phyloP scores from a whole-genome alignment of 2,113 vertebrate genomes.

The Himantopus leucocephalus region DNA sequence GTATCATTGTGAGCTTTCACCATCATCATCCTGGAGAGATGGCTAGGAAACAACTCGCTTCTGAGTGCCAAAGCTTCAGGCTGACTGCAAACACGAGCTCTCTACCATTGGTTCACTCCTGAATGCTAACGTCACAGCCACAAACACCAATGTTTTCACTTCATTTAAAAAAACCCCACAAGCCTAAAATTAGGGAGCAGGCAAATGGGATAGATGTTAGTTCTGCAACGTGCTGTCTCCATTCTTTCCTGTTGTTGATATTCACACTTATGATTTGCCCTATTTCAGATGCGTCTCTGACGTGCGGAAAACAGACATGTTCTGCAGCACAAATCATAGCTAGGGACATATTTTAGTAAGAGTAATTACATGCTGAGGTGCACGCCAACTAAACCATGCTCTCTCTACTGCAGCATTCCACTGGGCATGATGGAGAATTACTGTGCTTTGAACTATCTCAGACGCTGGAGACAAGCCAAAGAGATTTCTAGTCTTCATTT shows the following conservation, averaged over 20 bases:
- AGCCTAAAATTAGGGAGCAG: not conserved
- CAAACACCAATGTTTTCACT: not conserved
- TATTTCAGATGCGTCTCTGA: not conserved
- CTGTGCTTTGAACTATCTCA: not conserved
- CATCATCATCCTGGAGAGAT: rapidly evolving
- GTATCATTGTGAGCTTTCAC: not conserved
- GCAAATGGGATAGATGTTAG: not conserved
- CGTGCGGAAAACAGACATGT: too few species aligned
- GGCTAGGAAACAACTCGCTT: not conserved
- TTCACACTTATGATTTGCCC: not conserved
- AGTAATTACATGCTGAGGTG: not conserved
- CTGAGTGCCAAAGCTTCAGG: not conserved
- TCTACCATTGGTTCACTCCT: not conserved
- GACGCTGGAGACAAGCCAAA: not conserved
- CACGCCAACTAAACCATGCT: not conserved
- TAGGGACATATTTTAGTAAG: not conserved
- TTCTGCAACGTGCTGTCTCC: not conserved
- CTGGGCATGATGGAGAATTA: not conserved
- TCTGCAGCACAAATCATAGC: not conserved
- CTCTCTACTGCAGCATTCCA: not conserved
- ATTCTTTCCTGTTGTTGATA: not conserved
- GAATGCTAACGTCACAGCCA: not conserved
- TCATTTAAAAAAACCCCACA: not conserved
- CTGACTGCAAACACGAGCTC: not conserved
- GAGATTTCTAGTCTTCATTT: not conserved